A percentile compares a stretch with the other conserved stretches of the same genome.
Evolutionary conservation across 2,888 invertebrate genomes (phyloP).

Genomic region (Dynastes hyllus): DNA sequence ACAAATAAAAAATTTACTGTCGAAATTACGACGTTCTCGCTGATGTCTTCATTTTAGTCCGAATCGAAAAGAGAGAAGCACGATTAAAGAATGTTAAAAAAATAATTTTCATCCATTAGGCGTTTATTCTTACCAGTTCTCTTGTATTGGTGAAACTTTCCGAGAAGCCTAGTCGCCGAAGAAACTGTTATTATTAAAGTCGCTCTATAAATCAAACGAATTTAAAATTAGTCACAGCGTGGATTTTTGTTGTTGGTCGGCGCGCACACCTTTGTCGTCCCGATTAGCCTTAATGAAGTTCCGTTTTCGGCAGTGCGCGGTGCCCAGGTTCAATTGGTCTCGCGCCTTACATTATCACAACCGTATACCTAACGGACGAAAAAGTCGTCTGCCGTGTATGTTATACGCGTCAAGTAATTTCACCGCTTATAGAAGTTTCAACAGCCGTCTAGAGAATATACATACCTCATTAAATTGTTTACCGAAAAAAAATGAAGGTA

Average conservation of each 20-base stretch:
- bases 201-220: slow-evolving; percentile 36
- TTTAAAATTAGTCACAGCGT: slow-evolving; percentile 39
- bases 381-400: slow-evolving; percentile 5
- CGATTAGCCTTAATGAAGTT: slow-evolving; percentile 32
- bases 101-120: slow-evolving; percentile 19
- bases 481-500: not conserved
- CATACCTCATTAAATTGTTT: slow-evolving; percentile 33
- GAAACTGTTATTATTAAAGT: slow-evolving; percentile 27
- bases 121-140: slow-evolving; percentile 24
- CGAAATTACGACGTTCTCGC: slow-evolving; percentile 21
- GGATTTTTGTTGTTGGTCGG: slow-evolving; percentile 34
- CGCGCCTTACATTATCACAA: slow-evolving; percentile 1
- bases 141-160: slow-evolving; percentile 27
- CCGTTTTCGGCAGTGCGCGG: slow-evolving; percentile 28
- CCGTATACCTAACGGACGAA: slow-evolving; percentile 1
- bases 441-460: slow-evolving; percentile 28
- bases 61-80: slow-evolving; percentile 5
- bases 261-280: slow-evolving; percentile 29
- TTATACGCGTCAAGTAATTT: slow-evolving; percentile 24
- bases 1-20: slow-evolving; percentile 18
- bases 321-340: slow-evolving; percentile 1
- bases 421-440: slow-evolving; percentile 37
- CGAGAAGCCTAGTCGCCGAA: slow-evolving; percentile 13
- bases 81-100: slow-evolving; percentile 22
- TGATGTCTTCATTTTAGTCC: slow-evolving; percentile 28